Conservation (phyloP, 92 coral and sea anemone species). For the Pocillopora meandrina region DNA sequence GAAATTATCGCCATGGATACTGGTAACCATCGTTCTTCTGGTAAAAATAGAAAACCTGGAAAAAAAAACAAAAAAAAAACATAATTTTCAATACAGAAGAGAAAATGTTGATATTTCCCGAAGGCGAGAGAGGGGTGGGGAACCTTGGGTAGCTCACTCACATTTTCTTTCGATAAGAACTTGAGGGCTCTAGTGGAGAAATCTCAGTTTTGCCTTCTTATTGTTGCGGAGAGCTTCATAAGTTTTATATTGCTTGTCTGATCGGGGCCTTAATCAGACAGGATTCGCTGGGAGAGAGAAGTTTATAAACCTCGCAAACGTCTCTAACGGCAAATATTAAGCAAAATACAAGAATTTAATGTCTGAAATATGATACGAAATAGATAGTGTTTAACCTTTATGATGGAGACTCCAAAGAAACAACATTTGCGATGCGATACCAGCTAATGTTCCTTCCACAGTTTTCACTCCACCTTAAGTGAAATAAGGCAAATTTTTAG, state of each 20-base stretch:
- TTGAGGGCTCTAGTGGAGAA: no score
- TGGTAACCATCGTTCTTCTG: constrained; percentile 51
- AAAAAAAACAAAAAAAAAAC: not conserved
- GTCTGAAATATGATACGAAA: not conserved
- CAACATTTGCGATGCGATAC: constrained; percentile 66
- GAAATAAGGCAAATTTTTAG: not conserved
- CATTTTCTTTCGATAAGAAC: no score
- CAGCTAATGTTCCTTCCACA: constrained; percentile 88
- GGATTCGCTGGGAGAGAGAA: no score
- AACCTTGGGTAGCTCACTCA: not conserved
- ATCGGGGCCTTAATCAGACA: no score
- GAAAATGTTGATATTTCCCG: not conserved
- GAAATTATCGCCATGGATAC: constrained; percentile 51
- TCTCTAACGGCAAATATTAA: no score
- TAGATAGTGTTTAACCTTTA: constrained; percentile 49
- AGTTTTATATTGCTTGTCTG: no score
- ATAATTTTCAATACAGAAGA: not conserved
- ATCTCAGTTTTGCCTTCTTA: no score
- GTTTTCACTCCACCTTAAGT: constrained; percentile 78
- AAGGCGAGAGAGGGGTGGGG: not conserved
- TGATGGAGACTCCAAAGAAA: constrained; percentile 48
- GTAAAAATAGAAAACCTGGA: constrained; percentile 57
- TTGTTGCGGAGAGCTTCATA: no score
- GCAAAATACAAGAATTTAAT: no score
- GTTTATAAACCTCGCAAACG: no score